phyloP scores from a whole-genome alignment of 2,113 vertebrate genomes.

The Malaclemys terrapin region DNA sequence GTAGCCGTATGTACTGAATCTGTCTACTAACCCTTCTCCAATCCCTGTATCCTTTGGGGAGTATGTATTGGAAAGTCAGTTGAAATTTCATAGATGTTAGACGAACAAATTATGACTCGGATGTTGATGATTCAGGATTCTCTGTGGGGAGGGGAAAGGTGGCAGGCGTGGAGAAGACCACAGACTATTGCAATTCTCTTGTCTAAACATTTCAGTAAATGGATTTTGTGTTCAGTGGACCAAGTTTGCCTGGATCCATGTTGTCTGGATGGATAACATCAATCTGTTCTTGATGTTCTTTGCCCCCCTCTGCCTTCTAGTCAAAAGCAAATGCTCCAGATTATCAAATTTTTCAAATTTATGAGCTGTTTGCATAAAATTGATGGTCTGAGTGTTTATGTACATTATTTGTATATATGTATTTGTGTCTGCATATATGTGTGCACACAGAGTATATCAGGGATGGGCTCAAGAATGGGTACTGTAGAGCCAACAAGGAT shows the following conservation, averaged over 20 bases:
- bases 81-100: fast-evolving
- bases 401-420: background rate
- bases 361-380: background rate
- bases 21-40: background rate
- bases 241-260: background rate
- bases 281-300: background rate
- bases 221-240: background rate
- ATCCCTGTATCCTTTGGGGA: background rate
- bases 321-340: background rate
- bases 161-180: background rate
- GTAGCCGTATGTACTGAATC: fast-evolving
- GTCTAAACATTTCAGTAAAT: background rate
- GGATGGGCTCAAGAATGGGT: background rate
- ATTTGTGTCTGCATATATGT: background rate
- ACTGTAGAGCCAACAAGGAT: background rate
- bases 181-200: background rate
- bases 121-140: background rate
- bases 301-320: background rate
- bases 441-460: background rate
- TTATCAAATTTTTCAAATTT: background rate
- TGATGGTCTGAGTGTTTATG: background rate
- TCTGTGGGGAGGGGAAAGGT: background rate
- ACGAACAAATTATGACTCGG: background rate
- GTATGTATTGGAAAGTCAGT: background rate
- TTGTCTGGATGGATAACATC: background rate